Base-by-base conservation (phyloP, 2,113 vertebrate genomes). In the Nibea coibor region DNA sequence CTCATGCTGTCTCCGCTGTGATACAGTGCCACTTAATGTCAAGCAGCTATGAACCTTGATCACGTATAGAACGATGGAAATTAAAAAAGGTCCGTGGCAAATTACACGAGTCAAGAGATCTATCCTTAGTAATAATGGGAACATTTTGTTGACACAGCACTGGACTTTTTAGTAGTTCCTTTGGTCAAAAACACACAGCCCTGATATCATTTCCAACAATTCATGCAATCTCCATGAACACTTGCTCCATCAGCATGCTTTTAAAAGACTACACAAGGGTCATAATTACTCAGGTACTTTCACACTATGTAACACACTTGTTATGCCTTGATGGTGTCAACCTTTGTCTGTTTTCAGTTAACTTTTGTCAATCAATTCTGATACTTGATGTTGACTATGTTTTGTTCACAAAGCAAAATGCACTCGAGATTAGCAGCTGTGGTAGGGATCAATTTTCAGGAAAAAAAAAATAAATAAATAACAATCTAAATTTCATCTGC, bases 351-450 rank as follows among this genome's bases (percentile, higher is more conserved):
- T 91, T 93, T 93, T 89, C 90, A 93, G 90, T 94, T 91, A 89
- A 92, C 85, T 93, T 93, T 93, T 92, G 92, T 92, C 90, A 88
- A 91, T 93, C 89, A 82, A 93, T 94, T 94, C 82, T 92, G 91
- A 93, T 92, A 93, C 90, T 89, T 90, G 89, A 91, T 94, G 93
- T 94, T 94, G 84, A 92, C 89, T 93, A 93, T 95, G 93, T 95
- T 95, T 93, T 93, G 89, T 93, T 94, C 93, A 93, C 93, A 83
- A 91, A 93, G 81, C 90, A 66, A 94, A 93, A 89, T 91, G 89
- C 91, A 92, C 90, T 91, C 82, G 93, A 93, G 93, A 94, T 95
- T 95, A 96, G 93, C 95, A 95, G 94, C 94, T 96, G 94, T 84
- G 86, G 93, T 91, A 65, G 66, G 83, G 88, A 88, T 74, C 68